phyloP scores from a whole-genome alignment of 1,140 invertebrate genomes.

The Gerris buenoi region DNA sequence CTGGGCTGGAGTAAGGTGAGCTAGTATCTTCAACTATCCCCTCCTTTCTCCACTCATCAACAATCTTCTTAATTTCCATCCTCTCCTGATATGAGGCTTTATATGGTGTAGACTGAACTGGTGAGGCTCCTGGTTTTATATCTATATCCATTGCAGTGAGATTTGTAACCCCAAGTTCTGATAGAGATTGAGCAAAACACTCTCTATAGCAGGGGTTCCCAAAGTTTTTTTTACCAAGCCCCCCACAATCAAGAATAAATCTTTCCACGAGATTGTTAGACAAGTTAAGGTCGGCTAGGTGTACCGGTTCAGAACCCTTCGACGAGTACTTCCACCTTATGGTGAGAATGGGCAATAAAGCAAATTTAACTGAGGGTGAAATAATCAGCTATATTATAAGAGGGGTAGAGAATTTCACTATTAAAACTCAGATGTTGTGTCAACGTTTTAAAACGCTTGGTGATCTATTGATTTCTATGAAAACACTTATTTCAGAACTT shows the following conservation, averaged over 20 bases:
- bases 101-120: background rate
- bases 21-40: background rate
- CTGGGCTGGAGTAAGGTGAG: slow-evolving; percentile 18
- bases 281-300: background rate
- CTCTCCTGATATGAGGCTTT: background rate
- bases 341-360: background rate
- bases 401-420: background rate
- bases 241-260: no score
- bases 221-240: no score
- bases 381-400: background rate
- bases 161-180: background rate
- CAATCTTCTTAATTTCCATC: background rate
- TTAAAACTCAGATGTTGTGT: background rate
- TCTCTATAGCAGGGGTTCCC: no score
- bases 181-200: background rate
- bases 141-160: background rate
- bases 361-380: background rate
- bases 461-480: background rate
- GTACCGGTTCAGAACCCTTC: background rate
- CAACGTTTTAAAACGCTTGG: background rate
- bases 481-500: background rate
- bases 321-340: background rate
- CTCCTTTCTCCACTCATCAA: background rate
- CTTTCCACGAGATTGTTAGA: background rate
- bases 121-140: background rate